These are phyloP conservation scores for Spizella passerina DNA, from an alignment of 2,797 vertebrate genomes.

Conservation along the genomic window DNA sequence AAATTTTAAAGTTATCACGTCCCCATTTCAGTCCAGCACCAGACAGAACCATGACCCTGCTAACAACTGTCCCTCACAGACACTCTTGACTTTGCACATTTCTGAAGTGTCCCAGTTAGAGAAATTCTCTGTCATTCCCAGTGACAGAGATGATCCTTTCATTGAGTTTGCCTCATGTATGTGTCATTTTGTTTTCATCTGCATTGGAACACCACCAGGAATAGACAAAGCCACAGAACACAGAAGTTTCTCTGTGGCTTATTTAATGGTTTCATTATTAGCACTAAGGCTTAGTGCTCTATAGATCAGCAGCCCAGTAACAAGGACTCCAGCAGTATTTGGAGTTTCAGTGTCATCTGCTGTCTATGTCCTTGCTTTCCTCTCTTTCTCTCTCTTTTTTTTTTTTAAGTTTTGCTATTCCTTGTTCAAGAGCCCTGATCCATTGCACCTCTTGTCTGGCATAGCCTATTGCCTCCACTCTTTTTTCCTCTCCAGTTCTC, in stretches of 20 bases:
- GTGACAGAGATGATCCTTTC: neutral
- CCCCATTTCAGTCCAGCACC: neutral
- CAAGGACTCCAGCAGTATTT: neutral
- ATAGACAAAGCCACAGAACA: neutral
- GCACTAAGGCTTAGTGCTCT: neutral
- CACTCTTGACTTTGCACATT: neutral
- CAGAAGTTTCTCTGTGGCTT: neutral
- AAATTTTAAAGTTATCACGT: neutral
- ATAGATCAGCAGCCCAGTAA: neutral
- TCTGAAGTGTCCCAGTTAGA: neutral
- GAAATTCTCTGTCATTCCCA: neutral
- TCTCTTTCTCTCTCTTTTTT: fast-evolving
- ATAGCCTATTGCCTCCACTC: neutral
- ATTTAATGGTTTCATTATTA: neutral
- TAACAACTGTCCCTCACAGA: neutral
- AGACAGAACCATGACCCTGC: neutral
- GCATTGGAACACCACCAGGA: conserved; percentile 10
- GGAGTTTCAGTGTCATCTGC: neutral
- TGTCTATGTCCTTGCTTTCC: neutral
- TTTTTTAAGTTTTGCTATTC: neutral
- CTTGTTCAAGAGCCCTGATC: neutral
- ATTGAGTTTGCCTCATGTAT: neutral
- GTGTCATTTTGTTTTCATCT: conserved; percentile 6
- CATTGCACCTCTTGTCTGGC: neutral
- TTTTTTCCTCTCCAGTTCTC: neutral